Evolutionary conservation across 1,140 invertebrate genomes (phyloP), one percentile per base, ranked within the genome.

Genomic region (Lutraria rhynchaena): DNA sequence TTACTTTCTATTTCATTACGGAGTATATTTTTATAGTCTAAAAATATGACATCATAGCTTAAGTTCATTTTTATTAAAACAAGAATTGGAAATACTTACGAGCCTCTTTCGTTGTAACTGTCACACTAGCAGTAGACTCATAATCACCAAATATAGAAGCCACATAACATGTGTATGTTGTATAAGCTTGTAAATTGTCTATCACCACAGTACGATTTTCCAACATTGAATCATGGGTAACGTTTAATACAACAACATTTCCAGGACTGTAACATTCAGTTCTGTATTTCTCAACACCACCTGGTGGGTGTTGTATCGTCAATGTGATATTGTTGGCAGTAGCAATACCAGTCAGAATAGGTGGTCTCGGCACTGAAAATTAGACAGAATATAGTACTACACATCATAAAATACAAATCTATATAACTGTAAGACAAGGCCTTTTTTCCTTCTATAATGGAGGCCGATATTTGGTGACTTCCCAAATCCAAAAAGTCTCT

Each of bases 321-420:
- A 89, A 35, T 9, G 53, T 83, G 27, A 89, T 86, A 19, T 73
- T 63, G 15, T 51, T 82, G 1, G 85, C 49, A 7, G 57, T 71
- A 11, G 70, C 15, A 35, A 29, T 17, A 24, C 60, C 63, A 5
- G 29, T 31, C 0, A 88, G 84, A 15, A 77, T 63, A 1, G 87
- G 87, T 27, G 73, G 63, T 57, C 87, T 89, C 5, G 89, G 89
- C 24, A 74, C 89, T 90, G 73, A 65, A 82, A 78, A 84, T 76
- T 41, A n/a, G n/a, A n/a, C n/a, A n/a, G n/a, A n/a, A n/a, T n/a
- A n/a, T n/a, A n/a, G n/a, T n/a, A n/a, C n/a, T n/a, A n/a, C n/a
- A n/a, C n/a, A n/a, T n/a, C n/a, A n/a, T n/a, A n/a, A n/a, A n/a
- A n/a, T n/a, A n/a, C n/a, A n/a, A n/a, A n/a, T n/a, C n/a, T n/a